Percentiles rank a stretch among this genome's conserved stretches.
Conservation (phyloP, 2,113 vertebrate genomes). For the Triplophysa dalaica region DNA sequence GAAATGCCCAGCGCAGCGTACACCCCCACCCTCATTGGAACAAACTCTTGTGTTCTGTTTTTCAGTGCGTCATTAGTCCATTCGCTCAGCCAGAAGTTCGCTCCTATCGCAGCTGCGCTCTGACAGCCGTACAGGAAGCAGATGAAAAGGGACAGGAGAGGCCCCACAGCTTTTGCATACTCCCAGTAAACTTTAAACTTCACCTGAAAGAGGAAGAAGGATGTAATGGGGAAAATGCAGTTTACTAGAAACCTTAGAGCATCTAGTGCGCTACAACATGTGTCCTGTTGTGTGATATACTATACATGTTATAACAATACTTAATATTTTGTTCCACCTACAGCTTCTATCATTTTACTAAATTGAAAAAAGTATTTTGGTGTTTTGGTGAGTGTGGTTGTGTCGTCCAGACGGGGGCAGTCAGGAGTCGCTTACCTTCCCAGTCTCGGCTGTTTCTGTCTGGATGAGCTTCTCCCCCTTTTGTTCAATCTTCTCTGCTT, state of each 20-base stretch:
- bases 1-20: slow-evolving; percentile 87
- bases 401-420: background rate
- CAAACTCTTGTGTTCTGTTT: slow-evolving; percentile 69
- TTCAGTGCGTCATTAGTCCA: slow-evolving; percentile 82
- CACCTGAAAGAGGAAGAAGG: slow-evolving; percentile 71
- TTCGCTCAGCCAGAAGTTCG: slow-evolving; percentile 91
- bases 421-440: slow-evolving; percentile 73
- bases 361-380: too few relatives aligned
- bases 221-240: background rate
- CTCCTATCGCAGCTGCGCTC: slow-evolving; percentile 84
- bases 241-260: background rate
- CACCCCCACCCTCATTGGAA: slow-evolving; percentile 80
- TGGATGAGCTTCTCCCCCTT: slow-evolving; percentile 78
- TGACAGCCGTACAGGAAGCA: slow-evolving; percentile 85
- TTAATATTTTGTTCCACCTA: too few relatives aligned
- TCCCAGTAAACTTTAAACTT: slow-evolving; percentile 86
- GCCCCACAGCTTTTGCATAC: slow-evolving; percentile 83
- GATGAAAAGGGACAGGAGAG: slow-evolving; percentile 73
- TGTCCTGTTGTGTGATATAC: too few relatives aligned
- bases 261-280: too few relatives aligned
- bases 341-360: too few relatives aligned
- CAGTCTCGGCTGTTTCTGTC: slow-evolving; percentile 81
- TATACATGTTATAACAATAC: too few relatives aligned
- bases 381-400: background rate
- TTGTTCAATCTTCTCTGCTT: slow-evolving; percentile 65